Evolutionary conservation across 2,888 invertebrate genomes (phyloP).

Genomic region (Callyntrura sp.): DNA sequence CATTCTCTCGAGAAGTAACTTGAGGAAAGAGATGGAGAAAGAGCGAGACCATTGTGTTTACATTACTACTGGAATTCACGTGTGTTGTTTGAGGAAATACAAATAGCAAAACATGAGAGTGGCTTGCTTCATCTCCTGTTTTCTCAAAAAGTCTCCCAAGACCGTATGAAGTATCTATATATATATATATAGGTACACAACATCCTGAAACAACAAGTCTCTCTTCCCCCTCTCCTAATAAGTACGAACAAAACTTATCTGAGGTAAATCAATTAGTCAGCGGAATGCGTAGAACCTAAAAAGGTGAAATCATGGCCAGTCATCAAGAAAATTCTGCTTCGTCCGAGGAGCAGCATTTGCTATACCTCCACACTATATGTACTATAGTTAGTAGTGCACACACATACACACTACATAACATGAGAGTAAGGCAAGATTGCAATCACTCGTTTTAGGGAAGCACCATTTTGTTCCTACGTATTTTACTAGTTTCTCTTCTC

Average conservation of each 20-base stretch:
- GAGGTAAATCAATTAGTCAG: constrained; percentile 69
- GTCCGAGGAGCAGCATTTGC: no score
- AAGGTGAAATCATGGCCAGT: constrained; percentile 68
- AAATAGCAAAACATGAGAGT: constrained; percentile 26
- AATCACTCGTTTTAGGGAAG: no score
- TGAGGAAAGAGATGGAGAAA: constrained; percentile 14
- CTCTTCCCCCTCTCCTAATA: constrained; percentile 18
- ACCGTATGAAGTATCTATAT: no score
- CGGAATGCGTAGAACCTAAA: constrained; percentile 55
- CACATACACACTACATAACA: background rate
- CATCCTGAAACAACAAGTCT: constrained; percentile 6
- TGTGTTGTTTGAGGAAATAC: constrained; percentile 47
- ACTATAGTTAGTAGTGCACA: constrained; percentile 8
- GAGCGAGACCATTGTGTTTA: background rate
- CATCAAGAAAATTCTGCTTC: constrained; percentile 55
- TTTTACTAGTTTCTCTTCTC: background rate
- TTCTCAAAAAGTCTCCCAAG: constrained; percentile 23
- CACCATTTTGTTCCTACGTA: no score
- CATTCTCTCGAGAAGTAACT: constrained; percentile 8
- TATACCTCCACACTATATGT: no score
- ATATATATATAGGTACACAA: no score
- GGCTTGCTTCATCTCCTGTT: constrained; percentile 13
- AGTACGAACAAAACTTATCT: constrained; percentile 39
- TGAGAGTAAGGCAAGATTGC: constrained; percentile 17
- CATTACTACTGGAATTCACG: constrained; percentile 4